A percentile compares a stretch with the other conserved stretches of the same genome.
Evolutionary conservation across 2,888 invertebrate species (phyloP).

Genomic region (Sminthurides aquaticus): DNA sequence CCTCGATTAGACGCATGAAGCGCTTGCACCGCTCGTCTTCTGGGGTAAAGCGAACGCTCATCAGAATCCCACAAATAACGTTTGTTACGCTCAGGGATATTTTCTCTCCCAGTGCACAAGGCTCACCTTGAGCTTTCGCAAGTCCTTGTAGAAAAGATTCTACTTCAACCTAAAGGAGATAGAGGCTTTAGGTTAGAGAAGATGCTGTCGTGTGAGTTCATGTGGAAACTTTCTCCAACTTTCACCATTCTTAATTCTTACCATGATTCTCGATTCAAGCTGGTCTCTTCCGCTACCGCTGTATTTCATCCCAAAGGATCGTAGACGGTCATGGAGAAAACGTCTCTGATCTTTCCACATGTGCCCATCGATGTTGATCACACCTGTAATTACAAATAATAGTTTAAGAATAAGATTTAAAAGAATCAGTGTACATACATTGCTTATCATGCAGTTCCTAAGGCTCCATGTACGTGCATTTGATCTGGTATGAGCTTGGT

Average conservation of each 20-base stretch:
- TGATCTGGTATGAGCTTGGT: no score
- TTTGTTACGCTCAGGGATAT: constrained; percentile 78
- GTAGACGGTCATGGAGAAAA: constrained; percentile 75
- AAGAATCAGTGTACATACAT: no score
- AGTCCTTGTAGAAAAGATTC: constrained; percentile 63
- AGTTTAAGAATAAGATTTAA: no score
- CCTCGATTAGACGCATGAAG: constrained; percentile 76
- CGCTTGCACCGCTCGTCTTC: constrained; percentile 69
- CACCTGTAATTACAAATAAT: constrained; percentile 62
- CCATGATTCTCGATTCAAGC: constrained; percentile 79
- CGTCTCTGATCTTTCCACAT: constrained; percentile 84
- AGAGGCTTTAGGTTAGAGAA: neutral
- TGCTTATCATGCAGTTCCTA: no score
- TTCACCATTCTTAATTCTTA: no score
- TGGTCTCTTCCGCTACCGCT: constrained; percentile 69
- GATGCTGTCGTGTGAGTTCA: no score
- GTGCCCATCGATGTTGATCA: constrained; percentile 79
- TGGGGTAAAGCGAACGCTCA: constrained; percentile 76
- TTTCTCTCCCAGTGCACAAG: constrained; percentile 65
- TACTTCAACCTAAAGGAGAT: constrained; percentile 73
- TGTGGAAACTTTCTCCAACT: no score
- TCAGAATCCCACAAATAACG: constrained; percentile 81
- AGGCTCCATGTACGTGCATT: no score
- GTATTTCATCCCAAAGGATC: constrained; percentile 81
- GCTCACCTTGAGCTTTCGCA: constrained; percentile 56